Conservation (phyloP, 2,113 vertebrate genomes). For the Odocoileus virginianus region DNA sequence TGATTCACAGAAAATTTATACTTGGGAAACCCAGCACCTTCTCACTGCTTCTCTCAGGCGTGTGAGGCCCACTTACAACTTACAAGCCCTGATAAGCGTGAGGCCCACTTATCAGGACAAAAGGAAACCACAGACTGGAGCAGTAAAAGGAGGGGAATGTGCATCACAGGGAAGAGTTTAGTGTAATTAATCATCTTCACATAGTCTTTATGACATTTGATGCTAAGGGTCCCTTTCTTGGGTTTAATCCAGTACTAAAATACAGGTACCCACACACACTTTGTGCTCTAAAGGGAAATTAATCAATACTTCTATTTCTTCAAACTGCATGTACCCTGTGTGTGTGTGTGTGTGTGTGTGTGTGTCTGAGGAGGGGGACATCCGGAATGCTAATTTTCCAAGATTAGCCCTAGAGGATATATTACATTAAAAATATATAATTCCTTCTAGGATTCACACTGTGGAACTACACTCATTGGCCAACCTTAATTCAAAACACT, state of each 20-base stretch:
- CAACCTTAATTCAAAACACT: neutral
- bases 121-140: neutral
- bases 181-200: neutral
- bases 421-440: neutral
- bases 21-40: neutral
- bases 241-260: neutral
- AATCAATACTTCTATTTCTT: neutral
- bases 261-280: neutral
- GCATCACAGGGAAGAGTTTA: neutral
- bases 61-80: neutral
- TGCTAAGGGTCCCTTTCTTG: neutral
- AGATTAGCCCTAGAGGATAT: neutral
- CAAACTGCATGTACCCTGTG: neutral
- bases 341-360: neutral
- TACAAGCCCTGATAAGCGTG: neutral
- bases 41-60: neutral
- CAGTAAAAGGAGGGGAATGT: neutral
- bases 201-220: neutral
- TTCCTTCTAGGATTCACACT: neutral
- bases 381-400: neutral
- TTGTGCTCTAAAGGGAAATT: neutral
- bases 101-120: neutral
- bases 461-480: neutral
- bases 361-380: neutral
- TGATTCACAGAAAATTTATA: neutral